These are phyloP conservation scores for Thereva unica DNA, from an alignment of 2,888 invertebrate genomes.

Conservation along the genomic window DNA sequence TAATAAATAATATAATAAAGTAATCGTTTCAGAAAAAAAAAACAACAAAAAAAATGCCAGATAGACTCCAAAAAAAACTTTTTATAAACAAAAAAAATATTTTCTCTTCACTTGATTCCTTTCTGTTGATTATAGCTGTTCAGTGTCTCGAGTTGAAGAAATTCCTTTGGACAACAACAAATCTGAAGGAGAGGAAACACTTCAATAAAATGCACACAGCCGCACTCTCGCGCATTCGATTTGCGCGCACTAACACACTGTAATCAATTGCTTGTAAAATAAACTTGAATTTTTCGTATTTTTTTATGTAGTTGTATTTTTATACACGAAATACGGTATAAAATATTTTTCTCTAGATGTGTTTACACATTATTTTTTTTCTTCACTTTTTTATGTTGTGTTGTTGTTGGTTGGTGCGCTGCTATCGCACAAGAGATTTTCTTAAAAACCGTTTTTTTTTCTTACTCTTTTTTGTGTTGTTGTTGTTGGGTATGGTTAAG, in stretches of 20 bases:
- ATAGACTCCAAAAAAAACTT: too few relatives aligned
- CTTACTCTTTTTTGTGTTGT: not conserved
- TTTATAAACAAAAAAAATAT: too few relatives aligned
- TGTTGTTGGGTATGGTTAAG: not conserved
- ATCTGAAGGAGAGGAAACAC: not conserved
- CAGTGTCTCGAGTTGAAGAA: conserved; percentile 18
- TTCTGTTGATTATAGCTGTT: conserved; percentile 21
- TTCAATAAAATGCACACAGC: conserved; percentile 8
- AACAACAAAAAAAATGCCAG: too few relatives aligned
- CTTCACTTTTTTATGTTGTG: not conserved
- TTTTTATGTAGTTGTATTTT: conserved; percentile 2
- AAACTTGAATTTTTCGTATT: conserved; percentile 19
- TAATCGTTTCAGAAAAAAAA: too few relatives aligned
- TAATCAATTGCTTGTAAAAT: too few relatives aligned
- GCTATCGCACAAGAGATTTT: too few relatives aligned
- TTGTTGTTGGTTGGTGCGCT: not conserved
- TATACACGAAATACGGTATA: not conserved
- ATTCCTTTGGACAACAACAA: conserved; percentile 35
- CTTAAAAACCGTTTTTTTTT: conserved; percentile 7
- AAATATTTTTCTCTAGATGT: not conserved
- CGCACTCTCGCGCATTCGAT: conserved; percentile 16
- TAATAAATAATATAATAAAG: too few relatives aligned
- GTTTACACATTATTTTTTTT: conserved; percentile 5
- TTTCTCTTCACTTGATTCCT: conserved; percentile 22
- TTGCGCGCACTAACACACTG: conserved; percentile 7